Percentiles rank a stretch among this genome's conserved stretches.
Conservation (phyloP, 2,888 invertebrate species). For the Lucinisca nassula region DNA sequence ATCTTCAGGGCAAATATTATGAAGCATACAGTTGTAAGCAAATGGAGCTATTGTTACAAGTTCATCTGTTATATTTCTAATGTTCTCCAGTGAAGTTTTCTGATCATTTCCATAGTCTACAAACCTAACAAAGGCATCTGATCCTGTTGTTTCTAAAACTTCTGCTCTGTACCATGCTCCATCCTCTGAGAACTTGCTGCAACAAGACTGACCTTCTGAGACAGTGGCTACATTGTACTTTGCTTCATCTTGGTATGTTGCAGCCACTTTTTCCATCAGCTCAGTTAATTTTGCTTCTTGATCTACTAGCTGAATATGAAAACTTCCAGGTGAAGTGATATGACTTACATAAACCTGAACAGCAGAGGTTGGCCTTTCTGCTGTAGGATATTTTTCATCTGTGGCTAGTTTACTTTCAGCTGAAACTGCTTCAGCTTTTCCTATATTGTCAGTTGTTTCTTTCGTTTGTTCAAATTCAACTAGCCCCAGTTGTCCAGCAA, state of each 20-base stretch:
- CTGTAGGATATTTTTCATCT: background rate
- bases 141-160: constrained; percentile 61
- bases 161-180: constrained; percentile 81
- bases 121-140: constrained; percentile 76
- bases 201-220: constrained; percentile 69
- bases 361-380: constrained; percentile 20
- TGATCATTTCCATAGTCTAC: constrained; percentile 86
- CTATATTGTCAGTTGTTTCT: background rate
- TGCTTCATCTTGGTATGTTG: constrained; percentile 29
- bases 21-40: constrained; percentile 80
- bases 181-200: constrained; percentile 81
- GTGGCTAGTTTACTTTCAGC: background rate
- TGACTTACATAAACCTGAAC: constrained; percentile 73
- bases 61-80: constrained; percentile 76
- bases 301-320: constrained; percentile 73
- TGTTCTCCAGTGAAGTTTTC: constrained; percentile 62
- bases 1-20: constrained; percentile 69
- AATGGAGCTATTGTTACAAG: constrained; percentile 74
- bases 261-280: constrained; percentile 62
- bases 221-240: constrained; percentile 12
- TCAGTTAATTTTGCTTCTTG: constrained; percentile 68
- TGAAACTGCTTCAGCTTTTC: no score
- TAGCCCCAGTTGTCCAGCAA: constrained; percentile 57
- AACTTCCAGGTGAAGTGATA: constrained; percentile 78
- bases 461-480: background rate